A percentile compares a stretch with the other conserved stretches of the same genome.
phyloP scores from a whole-genome alignment of 2,113 vertebrate genomes.

The Apus apus region DNA sequence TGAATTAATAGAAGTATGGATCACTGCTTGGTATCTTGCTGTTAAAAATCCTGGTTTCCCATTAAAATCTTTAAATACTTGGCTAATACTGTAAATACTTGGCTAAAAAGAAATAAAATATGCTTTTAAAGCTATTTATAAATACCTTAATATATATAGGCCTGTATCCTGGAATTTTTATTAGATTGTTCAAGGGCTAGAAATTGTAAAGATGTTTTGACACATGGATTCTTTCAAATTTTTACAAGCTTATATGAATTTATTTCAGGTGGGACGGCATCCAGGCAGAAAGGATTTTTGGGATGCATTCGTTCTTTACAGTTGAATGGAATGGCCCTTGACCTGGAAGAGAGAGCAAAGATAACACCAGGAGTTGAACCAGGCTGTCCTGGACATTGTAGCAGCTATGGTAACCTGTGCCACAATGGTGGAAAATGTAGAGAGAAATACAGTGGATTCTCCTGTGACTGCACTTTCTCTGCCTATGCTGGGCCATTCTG shows the following conservation, averaged over 20 bases:
- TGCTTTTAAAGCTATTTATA: background rate
- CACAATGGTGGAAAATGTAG: conserved; percentile 85
- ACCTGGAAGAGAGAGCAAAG: conserved; percentile 88
- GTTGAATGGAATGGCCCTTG: conserved; percentile 87
- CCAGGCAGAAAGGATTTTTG: conserved; percentile 92
- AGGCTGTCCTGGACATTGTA: conserved; percentile 92
- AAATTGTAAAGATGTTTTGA: background rate
- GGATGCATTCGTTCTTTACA: conserved; percentile 92
- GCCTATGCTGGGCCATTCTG: conserved; percentile 89
- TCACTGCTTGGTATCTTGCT: background rate
- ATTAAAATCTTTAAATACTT: background rate
- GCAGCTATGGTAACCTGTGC: conserved; percentile 90
- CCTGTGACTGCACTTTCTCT: conserved; percentile 87
- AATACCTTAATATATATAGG: background rate
- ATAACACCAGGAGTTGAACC: conserved; percentile 91
- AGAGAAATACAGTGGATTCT: conserved; percentile 86
- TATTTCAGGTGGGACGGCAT: conserved; percentile 90
- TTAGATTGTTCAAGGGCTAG: background rate
- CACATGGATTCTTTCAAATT: background rate
- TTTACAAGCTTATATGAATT: background rate
- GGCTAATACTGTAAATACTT: background rate
- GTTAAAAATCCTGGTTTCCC: background rate
- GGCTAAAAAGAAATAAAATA: background rate
- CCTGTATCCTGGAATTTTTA: background rate
- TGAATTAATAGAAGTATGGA: background rate